Percentiles rank a stretch among this genome's conserved stretches.
Conservation (phyloP, 1,140 invertebrate genomes). For the Pogonognathellus flavescens region DNA sequence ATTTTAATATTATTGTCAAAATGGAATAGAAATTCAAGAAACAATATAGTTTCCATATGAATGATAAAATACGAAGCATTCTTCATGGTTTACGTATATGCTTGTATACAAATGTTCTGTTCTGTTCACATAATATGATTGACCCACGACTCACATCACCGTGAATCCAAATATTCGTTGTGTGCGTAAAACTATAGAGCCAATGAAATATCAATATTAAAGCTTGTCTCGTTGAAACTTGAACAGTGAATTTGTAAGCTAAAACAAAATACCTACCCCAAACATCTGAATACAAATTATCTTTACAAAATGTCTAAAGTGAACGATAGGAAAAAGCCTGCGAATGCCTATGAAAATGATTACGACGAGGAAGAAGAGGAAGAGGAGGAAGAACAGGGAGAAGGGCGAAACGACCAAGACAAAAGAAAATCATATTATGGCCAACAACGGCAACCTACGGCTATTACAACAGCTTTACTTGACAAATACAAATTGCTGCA, state of each 20-base stretch:
- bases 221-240: not conserved
- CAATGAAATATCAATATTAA: too few species aligned
- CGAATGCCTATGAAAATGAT: slow-evolving; percentile 10
- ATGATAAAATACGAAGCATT: too few species aligned
- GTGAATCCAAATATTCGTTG: too few species aligned
- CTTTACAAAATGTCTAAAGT: not conserved
- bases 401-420: not conserved
- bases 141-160: too few species aligned
- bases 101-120: too few species aligned
- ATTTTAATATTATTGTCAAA: too few species aligned
- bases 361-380: slow-evolving; percentile 11
- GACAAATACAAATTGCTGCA: not conserved
- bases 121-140: too few species aligned
- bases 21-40: too few species aligned
- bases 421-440: not conserved
- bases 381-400: not conserved
- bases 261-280: not conserved
- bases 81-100: too few species aligned
- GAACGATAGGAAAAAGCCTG: too few species aligned
- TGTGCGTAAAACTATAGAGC: too few species aligned
- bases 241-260: not conserved
- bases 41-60: too few species aligned
- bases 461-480: not conserved
- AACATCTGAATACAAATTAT: not conserved
- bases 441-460: not conserved